A percentile compares a stretch with the other conserved stretches of the same genome.
These are phyloP conservation scores for Scomber japonicus DNA, from an alignment of 2,113 vertebrate species.

Conservation along the genomic window DNA sequence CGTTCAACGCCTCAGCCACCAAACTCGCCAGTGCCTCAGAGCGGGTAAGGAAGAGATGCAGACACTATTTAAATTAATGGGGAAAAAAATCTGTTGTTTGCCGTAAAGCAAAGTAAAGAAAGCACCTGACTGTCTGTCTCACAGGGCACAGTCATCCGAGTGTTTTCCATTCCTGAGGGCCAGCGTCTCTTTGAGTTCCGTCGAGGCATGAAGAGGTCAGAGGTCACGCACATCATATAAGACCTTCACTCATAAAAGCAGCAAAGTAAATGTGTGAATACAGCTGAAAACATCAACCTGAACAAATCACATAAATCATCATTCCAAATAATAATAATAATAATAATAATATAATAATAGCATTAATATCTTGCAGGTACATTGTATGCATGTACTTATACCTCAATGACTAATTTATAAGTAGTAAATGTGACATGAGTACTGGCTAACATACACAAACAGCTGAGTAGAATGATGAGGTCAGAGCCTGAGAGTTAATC, in stretches of 20 bases:
- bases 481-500: not conserved
- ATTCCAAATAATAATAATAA: no score
- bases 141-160: conserved; percentile 96
- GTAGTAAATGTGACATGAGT: not conserved
- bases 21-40: conserved; percentile 97
- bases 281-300: not conserved
- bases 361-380: not conserved
- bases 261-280: not conserved
- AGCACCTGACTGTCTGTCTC: not conserved
- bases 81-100: no score
- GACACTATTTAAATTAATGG: no score
- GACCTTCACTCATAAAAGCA: not conserved
- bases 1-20: conserved; percentile 92
- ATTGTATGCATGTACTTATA: not conserved
- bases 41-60: conserved; percentile 15
- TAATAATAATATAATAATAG: no score
- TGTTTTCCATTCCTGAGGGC: conserved; percentile 97
- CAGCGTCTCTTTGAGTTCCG: conserved; percentile 97
- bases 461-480: not conserved
- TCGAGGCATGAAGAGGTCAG: conserved; percentile 95
- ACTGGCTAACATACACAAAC: not conserved
- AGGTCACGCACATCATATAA: not conserved
- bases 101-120: not conserved
- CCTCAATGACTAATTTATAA: not conserved
- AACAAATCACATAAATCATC: not conserved